Conservation (phyloP, 2,113 vertebrate genomes). For the Porphyrio hochstetteri region DNA sequence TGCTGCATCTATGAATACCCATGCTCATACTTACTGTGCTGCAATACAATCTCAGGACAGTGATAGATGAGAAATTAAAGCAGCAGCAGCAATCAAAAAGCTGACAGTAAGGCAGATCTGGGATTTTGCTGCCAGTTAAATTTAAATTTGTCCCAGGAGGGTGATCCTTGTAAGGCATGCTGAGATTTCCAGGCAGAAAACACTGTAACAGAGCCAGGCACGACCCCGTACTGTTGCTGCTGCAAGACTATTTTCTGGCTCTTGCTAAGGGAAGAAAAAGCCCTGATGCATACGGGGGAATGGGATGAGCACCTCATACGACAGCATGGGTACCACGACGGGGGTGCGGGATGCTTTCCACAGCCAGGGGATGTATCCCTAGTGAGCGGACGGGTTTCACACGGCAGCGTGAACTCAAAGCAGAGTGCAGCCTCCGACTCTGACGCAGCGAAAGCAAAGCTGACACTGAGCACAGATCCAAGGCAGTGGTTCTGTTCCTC, state of each 20-base stretch:
- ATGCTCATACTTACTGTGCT: background rate
- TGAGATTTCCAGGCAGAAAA: background rate
- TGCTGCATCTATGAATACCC: background rate
- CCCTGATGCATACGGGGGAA: background rate
- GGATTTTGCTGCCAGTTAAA: background rate
- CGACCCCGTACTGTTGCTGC: fast-evolving
- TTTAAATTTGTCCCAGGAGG: background rate
- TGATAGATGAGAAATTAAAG: background rate
- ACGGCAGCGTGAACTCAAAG: background rate
- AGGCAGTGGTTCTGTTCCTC: background rate
- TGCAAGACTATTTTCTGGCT: background rate
- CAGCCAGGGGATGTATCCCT: fast-evolving
- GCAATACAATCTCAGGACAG: background rate
- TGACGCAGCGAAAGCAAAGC: background rate
- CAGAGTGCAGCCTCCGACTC: fast-evolving
- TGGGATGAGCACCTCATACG: background rate
- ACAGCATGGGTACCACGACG: fast-evolving
- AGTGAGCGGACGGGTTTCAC: background rate
- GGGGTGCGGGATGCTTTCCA: background rate
- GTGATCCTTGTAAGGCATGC: background rate
- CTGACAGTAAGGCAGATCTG: background rate
- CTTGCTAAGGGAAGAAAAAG: background rate
- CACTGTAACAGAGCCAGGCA: background rate
- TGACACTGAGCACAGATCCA: background rate
- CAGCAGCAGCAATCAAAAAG: background rate